Conservation (phyloP, 2,888 invertebrate genomes). For the Gibbula magus region DNA sequence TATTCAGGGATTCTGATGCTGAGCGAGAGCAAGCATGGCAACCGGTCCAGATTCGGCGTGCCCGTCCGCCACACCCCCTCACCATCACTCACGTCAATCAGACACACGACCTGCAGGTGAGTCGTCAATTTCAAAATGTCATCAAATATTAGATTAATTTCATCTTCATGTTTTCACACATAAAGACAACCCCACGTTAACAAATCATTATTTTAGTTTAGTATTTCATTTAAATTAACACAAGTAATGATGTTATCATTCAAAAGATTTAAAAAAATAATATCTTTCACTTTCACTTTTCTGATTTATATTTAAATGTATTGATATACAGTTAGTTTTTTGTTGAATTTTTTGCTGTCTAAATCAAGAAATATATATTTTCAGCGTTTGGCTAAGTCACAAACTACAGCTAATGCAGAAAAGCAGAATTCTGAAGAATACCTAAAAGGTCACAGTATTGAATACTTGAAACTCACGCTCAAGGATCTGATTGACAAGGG, state of each 20-base stretch:
- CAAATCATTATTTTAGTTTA: too few species aligned
- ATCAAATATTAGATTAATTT: too few species aligned
- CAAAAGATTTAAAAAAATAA: too few species aligned
- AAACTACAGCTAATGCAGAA: slow-evolving; percentile 64
- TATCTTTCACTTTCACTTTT: too few species aligned
- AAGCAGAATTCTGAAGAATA: slow-evolving; percentile 72
- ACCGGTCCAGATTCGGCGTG: slow-evolving; percentile 55
- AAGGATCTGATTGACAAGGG: slow-evolving; percentile 74
- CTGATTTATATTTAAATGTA: too few species aligned
- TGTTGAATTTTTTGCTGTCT: too few species aligned
- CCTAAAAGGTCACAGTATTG: slow-evolving; percentile 71
- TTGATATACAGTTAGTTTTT: too few species aligned
- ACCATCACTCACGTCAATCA: slow-evolving; percentile 75
- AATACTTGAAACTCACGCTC: slow-evolving; percentile 68
- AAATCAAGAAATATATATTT: neutral
- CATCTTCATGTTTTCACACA: too few species aligned
- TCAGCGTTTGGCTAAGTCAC: slow-evolving; percentile 53
- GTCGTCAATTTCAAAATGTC: neutral
- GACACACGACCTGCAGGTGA: slow-evolving; percentile 68
- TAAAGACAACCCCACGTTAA: too few species aligned
- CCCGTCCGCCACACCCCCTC: slow-evolving; percentile 69
- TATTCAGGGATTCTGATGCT: slow-evolving; percentile 33
- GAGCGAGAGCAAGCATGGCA: slow-evolving; percentile 52
- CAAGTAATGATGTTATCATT: too few species aligned
- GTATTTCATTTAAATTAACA: too few species aligned